phyloP scores from a whole-genome alignment of 1,140 invertebrate species.

The Fopius arisanus region DNA sequence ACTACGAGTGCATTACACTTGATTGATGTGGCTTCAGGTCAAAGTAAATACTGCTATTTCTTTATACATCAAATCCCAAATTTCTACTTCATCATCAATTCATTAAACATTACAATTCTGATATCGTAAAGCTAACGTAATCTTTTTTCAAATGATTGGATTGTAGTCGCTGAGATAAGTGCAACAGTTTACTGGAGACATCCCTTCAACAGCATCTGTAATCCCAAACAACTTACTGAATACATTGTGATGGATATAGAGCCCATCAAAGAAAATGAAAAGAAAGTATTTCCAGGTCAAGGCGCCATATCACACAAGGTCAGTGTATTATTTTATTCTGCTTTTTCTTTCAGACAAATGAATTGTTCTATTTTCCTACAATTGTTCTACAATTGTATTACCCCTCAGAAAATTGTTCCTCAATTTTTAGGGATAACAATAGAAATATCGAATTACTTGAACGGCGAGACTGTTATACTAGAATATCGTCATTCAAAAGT shows the following conservation, averaged over 20 bases:
- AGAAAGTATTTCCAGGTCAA: conserved; percentile 84
- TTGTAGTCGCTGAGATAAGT: conserved; percentile 84
- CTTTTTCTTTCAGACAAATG: background rate
- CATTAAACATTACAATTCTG: too few relatives aligned
- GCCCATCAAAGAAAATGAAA: conserved; percentile 79
- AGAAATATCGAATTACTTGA: too few relatives aligned
- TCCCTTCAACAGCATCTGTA: conserved; percentile 87
- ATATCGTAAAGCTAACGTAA: background rate
- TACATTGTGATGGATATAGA: conserved; percentile 97
- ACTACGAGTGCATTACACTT: conserved; percentile 91
- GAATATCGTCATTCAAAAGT: too few relatives aligned
- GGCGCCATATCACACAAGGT: conserved; percentile 83
- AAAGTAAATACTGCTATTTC: conserved; percentile 69
- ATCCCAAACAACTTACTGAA: conserved; percentile 90
- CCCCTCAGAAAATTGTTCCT: too few relatives aligned
- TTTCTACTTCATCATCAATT: too few relatives aligned
- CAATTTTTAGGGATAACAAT: too few relatives aligned
- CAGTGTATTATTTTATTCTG: conserved; percentile 27
- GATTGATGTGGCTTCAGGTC: conserved; percentile 91
- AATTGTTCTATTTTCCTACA: background rate
- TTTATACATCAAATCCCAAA: background rate
- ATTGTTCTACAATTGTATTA: too few relatives aligned
- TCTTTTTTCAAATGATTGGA: conserved; percentile 28
- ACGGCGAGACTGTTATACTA: too few relatives aligned
- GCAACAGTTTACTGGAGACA: conserved; percentile 84